Evolutionary conservation across 2,888 invertebrate genomes (phyloP).

Genomic region (Ceramica pisi): DNA sequence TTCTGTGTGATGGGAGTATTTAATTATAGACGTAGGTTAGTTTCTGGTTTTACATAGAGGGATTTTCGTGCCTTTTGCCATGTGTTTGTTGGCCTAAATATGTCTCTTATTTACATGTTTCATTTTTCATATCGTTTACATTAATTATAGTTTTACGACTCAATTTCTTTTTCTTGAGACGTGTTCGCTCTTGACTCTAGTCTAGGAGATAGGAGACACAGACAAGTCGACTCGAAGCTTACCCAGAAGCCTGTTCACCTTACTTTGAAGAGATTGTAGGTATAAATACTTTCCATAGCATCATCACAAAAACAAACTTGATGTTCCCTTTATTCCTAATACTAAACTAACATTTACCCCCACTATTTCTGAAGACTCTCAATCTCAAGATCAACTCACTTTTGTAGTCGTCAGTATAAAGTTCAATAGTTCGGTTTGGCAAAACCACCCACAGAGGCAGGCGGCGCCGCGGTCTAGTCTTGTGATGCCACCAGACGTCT

Average conservation of each 20-base stretch:
- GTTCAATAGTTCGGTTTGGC: conserved; percentile 47
- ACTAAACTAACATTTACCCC: conserved; percentile 5
- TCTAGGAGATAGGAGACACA: too few relatives aligned
- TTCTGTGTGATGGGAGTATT: background rate
- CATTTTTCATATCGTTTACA: too few relatives aligned
- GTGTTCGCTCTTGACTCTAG: too few relatives aligned
- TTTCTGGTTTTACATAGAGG: background rate
- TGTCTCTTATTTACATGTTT: too few relatives aligned
- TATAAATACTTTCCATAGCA: too few relatives aligned
- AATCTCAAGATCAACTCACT: conserved; percentile 5
- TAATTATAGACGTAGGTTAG: background rate
- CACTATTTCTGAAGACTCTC: conserved; percentile 26
- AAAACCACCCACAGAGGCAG: conserved; percentile 53
- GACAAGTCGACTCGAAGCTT: too few relatives aligned
- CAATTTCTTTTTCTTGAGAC: too few relatives aligned
- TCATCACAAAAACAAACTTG: background rate
- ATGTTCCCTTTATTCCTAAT: background rate
- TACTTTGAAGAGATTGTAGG: too few relatives aligned
- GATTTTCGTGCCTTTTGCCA: too few relatives aligned
- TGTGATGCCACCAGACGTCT: conserved; percentile 84
- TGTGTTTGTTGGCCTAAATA: background rate
- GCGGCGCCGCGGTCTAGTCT: conserved; percentile 61
- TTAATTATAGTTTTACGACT: too few relatives aligned
- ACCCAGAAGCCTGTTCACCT: too few relatives aligned
- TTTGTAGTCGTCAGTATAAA: conserved; percentile 34